These are phyloP conservation scores for Lochmaea crataegi DNA, from an alignment of 2,888 invertebrate species.

Conservation along the genomic window DNA sequence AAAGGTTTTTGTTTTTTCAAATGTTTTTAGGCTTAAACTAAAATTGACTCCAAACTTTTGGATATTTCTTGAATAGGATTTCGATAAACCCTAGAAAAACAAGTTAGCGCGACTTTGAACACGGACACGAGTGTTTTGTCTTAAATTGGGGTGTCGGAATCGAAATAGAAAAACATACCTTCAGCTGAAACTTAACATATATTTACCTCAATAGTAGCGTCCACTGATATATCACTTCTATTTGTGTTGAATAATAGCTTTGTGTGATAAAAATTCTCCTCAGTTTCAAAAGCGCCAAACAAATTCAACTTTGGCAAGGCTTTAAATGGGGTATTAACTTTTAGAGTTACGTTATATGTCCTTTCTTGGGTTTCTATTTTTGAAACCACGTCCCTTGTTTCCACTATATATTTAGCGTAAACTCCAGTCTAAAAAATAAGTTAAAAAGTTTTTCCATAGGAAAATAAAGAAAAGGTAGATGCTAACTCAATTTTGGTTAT, in stretches of 20 bases:
- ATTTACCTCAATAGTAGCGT: slow-evolving; percentile 69
- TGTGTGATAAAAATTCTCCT: slow-evolving; percentile 67
- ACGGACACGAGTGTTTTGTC: slow-evolving; percentile 41
- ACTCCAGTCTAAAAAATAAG: slow-evolving; percentile 64
- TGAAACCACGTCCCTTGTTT: slow-evolving; percentile 49
- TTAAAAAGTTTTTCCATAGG: not conserved
- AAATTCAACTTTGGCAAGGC: slow-evolving; percentile 67
- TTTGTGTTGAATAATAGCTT: slow-evolving; percentile 68
- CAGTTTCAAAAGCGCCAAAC: slow-evolving; percentile 52
- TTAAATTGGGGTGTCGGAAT: slow-evolving; percentile 50
- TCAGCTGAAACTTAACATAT: slow-evolving; percentile 47
- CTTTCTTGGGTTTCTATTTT: slow-evolving; percentile 46
- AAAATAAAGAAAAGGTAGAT: not conserved
- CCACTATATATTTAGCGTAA: slow-evolving; percentile 67
- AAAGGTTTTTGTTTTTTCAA: too few relatives aligned
- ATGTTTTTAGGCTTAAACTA: too few relatives aligned
- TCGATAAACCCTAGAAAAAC: not conserved
- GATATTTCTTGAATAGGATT: too few relatives aligned
- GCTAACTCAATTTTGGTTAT: not conserved
- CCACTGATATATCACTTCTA: slow-evolving; percentile 67
- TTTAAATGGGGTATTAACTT: slow-evolving; percentile 69
- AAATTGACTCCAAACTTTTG: too few relatives aligned
- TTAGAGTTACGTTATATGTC: slow-evolving; percentile 66
- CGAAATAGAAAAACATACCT: slow-evolving; percentile 51
- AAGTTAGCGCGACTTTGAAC: slow-evolving; percentile 1